A percentile compares a stretch with the other conserved stretches of the same genome.
Evolutionary conservation across 2,797 vertebrate species (phyloP).

Genomic region (Microchirus variegatus): DNA sequence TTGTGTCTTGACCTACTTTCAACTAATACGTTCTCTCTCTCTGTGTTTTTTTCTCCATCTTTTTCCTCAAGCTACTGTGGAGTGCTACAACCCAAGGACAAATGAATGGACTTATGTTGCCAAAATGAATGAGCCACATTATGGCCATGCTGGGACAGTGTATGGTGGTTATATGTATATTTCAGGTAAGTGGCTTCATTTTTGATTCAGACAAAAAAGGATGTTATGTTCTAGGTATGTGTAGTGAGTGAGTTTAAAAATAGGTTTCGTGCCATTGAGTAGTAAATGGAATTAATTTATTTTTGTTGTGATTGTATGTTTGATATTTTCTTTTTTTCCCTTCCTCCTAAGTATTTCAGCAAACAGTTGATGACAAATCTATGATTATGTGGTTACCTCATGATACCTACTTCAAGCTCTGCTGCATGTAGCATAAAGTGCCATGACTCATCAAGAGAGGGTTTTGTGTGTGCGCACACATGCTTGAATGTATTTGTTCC

Average conservation of each 20-base stretch:
- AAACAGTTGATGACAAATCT: slow-evolving; percentile 13
- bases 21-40: slow-evolving; percentile 52
- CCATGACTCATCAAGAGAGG: slow-evolving; percentile 12
- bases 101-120: slow-evolving; percentile 99
- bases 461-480: neutral
- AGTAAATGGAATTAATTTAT: slow-evolving; percentile 16
- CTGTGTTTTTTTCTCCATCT: slow-evolving; percentile 6
- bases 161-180: slow-evolving; percentile 99
- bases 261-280: slow-evolving; percentile 11
- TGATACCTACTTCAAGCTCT: slow-evolving; percentile 6
- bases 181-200: slow-evolving; percentile 87
- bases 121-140: slow-evolving; percentile 98
- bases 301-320: neutral
- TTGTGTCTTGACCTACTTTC: slow-evolving; percentile 76
- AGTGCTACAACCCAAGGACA: slow-evolving; percentile 97
- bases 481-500: neutral
- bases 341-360: neutral
- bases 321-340: neutral
- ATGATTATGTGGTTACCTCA: neutral
- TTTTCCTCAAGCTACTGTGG: slow-evolving; percentile 90
- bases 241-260: slow-evolving; percentile 6
- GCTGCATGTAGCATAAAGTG: neutral
- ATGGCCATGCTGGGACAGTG: slow-evolving; percentile 96
- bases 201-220: neutral
- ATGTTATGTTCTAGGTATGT: neutral